phyloP scores from a whole-genome alignment of 2,888 invertebrate genomes.

The Gari tellinella region DNA sequence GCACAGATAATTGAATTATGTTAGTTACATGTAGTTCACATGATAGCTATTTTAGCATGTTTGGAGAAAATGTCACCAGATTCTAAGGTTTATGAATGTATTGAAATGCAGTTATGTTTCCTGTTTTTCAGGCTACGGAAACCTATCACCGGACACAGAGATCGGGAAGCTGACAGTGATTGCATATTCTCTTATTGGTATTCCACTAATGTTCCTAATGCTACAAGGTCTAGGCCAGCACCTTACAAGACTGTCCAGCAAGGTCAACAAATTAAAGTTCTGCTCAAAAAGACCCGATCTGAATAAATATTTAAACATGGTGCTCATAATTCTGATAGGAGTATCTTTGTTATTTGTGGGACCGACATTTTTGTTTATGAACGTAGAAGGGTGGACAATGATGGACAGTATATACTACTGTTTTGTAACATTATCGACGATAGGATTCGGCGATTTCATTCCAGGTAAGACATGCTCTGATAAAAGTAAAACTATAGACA shows the following conservation, averaged over 20 bases:
- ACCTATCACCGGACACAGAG: slow-evolving; percentile 73
- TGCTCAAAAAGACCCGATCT: slow-evolving; percentile 71
- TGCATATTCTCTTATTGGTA: slow-evolving; percentile 77
- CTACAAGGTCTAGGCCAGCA: slow-evolving; percentile 74
- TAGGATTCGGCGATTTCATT: slow-evolving; percentile 78
- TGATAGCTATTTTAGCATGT: too few species aligned
- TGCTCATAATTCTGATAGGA: slow-evolving; percentile 69
- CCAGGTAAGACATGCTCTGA: slow-evolving; percentile 69
- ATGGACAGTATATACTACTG: slow-evolving; percentile 78
- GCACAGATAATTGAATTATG: too few species aligned
- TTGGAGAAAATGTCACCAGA: too few species aligned
- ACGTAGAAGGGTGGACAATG: slow-evolving; percentile 76
- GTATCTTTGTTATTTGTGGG: slow-evolving; percentile 70
- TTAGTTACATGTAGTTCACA: too few species aligned
- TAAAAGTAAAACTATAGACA: too few species aligned
- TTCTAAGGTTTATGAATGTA: too few species aligned
- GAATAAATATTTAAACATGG: slow-evolving; percentile 74
- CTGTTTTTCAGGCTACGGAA: slow-evolving; percentile 74
- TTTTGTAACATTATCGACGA: slow-evolving; percentile 77
- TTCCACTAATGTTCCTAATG: slow-evolving; percentile 76
- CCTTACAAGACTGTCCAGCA: slow-evolving; percentile 63
- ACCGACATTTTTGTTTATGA: slow-evolving; percentile 70
- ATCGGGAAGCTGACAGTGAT: slow-evolving; percentile 74
- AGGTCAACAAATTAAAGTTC: slow-evolving; percentile 69
- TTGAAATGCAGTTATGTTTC: too few species aligned